Percentiles rank a stretch among this genome's conserved stretches.
phyloP scores from a whole-genome alignment of 2,113 vertebrate genomes.

The Trochalopteron elliotii region DNA sequence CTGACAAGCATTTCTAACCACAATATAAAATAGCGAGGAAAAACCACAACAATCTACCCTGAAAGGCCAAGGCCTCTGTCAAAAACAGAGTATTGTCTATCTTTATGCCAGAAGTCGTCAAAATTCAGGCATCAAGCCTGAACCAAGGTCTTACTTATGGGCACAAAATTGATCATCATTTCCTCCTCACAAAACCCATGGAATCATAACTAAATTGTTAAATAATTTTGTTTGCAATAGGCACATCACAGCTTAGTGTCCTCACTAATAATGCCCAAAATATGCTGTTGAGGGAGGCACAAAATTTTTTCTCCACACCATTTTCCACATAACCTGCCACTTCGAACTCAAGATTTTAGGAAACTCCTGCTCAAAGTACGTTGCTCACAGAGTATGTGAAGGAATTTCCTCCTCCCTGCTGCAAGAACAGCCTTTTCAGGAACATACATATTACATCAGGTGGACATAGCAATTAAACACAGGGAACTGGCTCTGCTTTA shows the following conservation, averaged over 20 bases:
- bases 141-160: background rate
- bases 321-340: background rate
- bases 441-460: background rate
- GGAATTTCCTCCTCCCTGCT: background rate
- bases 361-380: background rate
- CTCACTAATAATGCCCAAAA: background rate
- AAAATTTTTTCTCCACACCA: fast-evolving
- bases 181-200: background rate
- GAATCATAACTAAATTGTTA: background rate
- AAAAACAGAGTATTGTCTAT: background rate
- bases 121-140: background rate
- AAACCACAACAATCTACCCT: background rate
- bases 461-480: background rate
- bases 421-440: background rate
- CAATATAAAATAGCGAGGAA: background rate
- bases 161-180: background rate
- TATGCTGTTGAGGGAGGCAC: background rate
- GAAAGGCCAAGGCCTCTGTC: background rate
- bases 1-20: background rate
- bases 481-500: background rate
- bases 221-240: background rate
- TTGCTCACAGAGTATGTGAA: background rate
- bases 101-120: fast-evolving
- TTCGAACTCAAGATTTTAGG: background rate
- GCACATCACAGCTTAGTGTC: background rate